Conservation (phyloP, 2,888 invertebrate species). For the Melolontha melolontha region DNA sequence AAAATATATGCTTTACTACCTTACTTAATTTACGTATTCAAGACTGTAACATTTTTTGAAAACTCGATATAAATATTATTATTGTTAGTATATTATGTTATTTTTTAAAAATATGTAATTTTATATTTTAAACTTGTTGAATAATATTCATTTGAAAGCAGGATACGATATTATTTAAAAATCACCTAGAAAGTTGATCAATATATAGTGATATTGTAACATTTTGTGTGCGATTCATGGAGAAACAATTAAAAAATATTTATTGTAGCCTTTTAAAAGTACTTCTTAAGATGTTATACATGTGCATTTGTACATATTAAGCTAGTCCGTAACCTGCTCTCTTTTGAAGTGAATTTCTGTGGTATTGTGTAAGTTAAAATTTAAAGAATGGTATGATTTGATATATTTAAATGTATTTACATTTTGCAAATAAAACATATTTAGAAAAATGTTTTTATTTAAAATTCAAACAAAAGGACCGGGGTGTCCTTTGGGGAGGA, state of each 20-base stretch:
- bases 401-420: constrained; percentile 36
- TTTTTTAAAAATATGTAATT: constrained; percentile 7
- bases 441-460: not conserved
- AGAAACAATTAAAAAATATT: too few relatives aligned
- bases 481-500: too few relatives aligned
- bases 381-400: constrained; percentile 13
- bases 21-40: too few relatives aligned
- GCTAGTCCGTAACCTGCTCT: constrained; percentile 37
- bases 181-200: too few relatives aligned
- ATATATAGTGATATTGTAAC: too few relatives aligned
- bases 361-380: constrained; percentile 30
- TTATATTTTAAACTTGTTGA: constrained; percentile 26
- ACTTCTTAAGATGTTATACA: too few relatives aligned
- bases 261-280: too few relatives aligned
- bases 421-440: constrained; percentile 26
- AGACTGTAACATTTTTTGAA: too few relatives aligned
- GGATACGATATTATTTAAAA: constrained; percentile 21
- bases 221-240: too few relatives aligned
- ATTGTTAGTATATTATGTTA: not conserved
- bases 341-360: constrained; percentile 29
- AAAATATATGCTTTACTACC: too few relatives aligned
- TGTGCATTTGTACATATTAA: not conserved
- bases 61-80: too few relatives aligned
- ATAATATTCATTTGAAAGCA: constrained; percentile 33
- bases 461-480: too few relatives aligned